These are phyloP conservation scores for Pseudopipra pipra DNA, from an alignment of 2,113 vertebrate genomes.

Conservation along the genomic window DNA sequence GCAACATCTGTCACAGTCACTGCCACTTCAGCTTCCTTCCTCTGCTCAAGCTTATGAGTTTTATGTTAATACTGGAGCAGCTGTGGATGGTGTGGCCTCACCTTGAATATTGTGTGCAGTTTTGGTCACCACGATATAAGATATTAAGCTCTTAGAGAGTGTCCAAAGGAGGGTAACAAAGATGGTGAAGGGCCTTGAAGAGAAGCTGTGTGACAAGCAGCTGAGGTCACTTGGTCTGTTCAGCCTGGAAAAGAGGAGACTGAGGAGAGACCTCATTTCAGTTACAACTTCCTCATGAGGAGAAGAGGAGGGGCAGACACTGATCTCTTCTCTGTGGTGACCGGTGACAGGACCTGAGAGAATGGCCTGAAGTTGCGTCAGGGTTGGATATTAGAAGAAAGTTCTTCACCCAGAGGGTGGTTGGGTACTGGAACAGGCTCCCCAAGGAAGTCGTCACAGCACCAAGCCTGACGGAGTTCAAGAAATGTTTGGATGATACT, in stretches of 20 bases:
- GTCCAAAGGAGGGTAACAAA: not conserved
- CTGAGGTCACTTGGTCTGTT: not conserved
- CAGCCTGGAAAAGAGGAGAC: not conserved
- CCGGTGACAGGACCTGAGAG: not conserved
- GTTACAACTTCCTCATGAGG: not conserved
- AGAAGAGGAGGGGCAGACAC: not conserved
- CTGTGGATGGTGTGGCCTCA: not conserved
- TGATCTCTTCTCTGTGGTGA: not conserved
- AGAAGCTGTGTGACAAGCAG: not conserved
- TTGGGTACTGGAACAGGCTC: not conserved
- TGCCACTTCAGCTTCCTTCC: slow-evolving; percentile 63
- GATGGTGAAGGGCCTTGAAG: not conserved
- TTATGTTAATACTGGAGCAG: slow-evolving; percentile 58
- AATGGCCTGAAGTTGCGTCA: not conserved
- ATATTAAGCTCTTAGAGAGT: not conserved
- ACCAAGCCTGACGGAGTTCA: not conserved
- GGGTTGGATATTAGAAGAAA: not conserved
- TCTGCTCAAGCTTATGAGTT: slow-evolving; percentile 44
- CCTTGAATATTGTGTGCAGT: not conserved
- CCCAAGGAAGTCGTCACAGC: not conserved
- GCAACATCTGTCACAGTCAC: slow-evolving; percentile 71
- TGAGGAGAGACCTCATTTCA: not conserved
- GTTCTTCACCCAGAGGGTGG: not conserved
- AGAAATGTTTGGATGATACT: not conserved
- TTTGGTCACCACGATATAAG: not conserved